phyloP scores from a whole-genome alignment of 2,113 vertebrate species.

The Chlamydotis undulata region DNA sequence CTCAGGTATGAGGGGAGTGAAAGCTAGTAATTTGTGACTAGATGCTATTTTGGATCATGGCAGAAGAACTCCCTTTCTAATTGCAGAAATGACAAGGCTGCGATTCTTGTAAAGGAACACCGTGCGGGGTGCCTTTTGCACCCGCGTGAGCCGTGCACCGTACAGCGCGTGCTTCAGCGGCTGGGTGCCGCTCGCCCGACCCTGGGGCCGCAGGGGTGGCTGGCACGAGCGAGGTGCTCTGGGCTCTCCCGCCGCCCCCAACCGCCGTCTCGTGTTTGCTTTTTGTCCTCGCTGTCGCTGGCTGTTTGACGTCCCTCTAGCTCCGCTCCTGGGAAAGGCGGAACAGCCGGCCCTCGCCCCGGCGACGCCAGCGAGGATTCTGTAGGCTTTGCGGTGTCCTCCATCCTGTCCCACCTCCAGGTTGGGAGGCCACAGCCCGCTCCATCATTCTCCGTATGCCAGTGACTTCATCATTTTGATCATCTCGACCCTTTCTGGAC shows the following conservation, averaged over 20 bases:
- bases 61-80: slow-evolving; percentile 45
- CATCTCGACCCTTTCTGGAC: background rate
- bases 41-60: slow-evolving; percentile 32
- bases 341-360: accelerated
- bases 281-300: accelerated
- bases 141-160: accelerated
- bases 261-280: accelerated
- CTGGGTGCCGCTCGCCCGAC: background rate
- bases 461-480: accelerated
- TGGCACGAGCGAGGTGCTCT: accelerated
- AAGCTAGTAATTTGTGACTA: slow-evolving; percentile 55
- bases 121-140: background rate
- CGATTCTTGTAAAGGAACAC: background rate
- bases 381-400: background rate
- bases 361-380: background rate
- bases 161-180: background rate
- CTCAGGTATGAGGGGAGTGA: slow-evolving; percentile 53
- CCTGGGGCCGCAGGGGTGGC: background rate
- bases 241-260: background rate
- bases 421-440: background rate
- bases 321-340: background rate
- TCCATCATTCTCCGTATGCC: accelerated
- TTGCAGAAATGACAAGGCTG: slow-evolving; percentile 40
- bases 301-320: background rate
- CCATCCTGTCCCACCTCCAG: background rate